Evolutionary conservation across 92 coral and sea anemone genomes (phyloP), one percentile per base, ranked within the genome.

Genomic region (Epizoanthus scotinus): DNA sequence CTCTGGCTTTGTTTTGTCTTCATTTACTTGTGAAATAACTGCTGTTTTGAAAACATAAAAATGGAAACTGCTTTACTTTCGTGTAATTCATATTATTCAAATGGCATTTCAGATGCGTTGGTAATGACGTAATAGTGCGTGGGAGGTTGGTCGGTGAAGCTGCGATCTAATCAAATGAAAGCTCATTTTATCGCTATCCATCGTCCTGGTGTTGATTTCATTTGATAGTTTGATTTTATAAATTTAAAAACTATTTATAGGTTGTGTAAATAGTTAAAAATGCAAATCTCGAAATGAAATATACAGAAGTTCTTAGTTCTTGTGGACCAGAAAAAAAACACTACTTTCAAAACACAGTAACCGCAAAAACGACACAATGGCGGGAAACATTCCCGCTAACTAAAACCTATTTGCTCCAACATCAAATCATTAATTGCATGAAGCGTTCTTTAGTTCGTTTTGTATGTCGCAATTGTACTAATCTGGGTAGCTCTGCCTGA

Each of bases 71-170:
- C 31, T 28, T 9, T 29, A 27, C 14, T 19, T 64, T 64, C n/a
- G 6, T 29, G 44, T 29, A 29, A 15, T 29, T 64, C 40, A 24
- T 62, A n/a, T 19, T 7, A 54, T 28, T 73, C 52, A 20, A 53
- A n/a, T 55, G 31, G 63, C 55, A 13, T 26, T 73, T 29, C 63
- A 28, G 12, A 47, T 47, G 52, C 29, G 40, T 57, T 42, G 5
- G 52, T 7, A n/a, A 75, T 75, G 81, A 75, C 81, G 81, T 75
- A 36, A 68, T 24, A 21, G 24, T 8, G 81, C 81, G 81, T 75
- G 68, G 81, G 81, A 8, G 22, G 81, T 47, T 47, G 52, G 52
- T 47, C 52, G 52, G 52, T 8, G 52, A 47, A 47, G 52, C 18
- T 38, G 61, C 38, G 78, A 73, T 73, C 40, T 12, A 66, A 36